Evolutionary conservation across 2,797 vertebrate species (phyloP).

Genomic region (Lagocephalus sceleratus): DNA sequence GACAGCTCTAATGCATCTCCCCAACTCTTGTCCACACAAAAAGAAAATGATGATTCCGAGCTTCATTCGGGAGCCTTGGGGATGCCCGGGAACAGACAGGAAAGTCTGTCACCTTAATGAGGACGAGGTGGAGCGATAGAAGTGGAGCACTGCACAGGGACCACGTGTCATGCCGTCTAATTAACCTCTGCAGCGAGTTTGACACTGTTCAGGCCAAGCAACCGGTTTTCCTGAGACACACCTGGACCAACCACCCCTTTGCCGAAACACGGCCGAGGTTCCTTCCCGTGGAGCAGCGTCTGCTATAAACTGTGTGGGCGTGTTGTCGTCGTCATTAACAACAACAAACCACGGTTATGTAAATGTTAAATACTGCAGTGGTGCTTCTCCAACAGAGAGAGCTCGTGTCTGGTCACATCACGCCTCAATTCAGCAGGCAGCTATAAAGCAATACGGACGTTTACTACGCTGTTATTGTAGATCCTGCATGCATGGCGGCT

Average conservation of each 20-base stretch:
- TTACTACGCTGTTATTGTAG: constrained; percentile 49
- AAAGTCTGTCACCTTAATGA: constrained; percentile 42
- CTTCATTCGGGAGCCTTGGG: constrained; percentile 30
- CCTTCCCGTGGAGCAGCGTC: too few relatives aligned
- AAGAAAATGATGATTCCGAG: constrained; percentile 33
- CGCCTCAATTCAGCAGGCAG: constrained; percentile 41
- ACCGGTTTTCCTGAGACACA: too few relatives aligned
- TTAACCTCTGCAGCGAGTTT: constrained; percentile 43
- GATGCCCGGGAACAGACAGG: constrained; percentile 11
- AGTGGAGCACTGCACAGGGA: constrained; percentile 9
- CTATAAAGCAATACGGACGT: constrained; percentile 64
- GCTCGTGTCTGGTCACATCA: constrained; percentile 20
- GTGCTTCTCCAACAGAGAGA: too few relatives aligned
- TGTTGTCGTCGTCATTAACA: too few relatives aligned
- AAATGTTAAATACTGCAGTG: too few relatives aligned
- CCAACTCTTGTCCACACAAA: constrained; percentile 12
- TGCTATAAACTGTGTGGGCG: too few relatives aligned
- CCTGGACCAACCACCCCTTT: too few relatives aligned
- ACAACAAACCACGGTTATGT: too few relatives aligned
- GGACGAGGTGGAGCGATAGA: constrained; percentile 28
- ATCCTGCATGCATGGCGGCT: constrained; percentile 45
- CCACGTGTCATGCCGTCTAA: constrained; percentile 48
- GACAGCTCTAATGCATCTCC: constrained; percentile 25
- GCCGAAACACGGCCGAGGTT: too few relatives aligned
- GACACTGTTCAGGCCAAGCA: too few relatives aligned